Evolutionary conservation across 1,140 invertebrate genomes (phyloP).

Genomic region (Calosoma granatense): DNA sequence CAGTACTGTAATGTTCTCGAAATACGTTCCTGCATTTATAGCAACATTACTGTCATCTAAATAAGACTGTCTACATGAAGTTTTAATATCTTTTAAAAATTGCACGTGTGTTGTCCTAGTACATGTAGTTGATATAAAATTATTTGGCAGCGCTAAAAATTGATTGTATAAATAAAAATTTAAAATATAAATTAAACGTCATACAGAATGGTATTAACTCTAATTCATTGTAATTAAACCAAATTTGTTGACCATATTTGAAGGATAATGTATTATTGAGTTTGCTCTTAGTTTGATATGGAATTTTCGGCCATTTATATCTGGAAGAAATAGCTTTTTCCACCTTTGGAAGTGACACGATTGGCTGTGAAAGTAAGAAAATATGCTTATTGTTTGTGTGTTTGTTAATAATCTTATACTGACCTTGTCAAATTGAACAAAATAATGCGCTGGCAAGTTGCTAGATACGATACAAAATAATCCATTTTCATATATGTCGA

Average conservation of each 20-base stretch:
- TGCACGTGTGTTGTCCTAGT: slow-evolving; percentile 31
- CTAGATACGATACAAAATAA: slow-evolving; percentile 49
- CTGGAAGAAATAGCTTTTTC: slow-evolving; percentile 16
- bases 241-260: slow-evolving; percentile 13
- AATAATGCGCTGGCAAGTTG: slow-evolving; percentile 39
- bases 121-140: slow-evolving; percentile 35
- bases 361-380: neutral
- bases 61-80: slow-evolving; percentile 34
- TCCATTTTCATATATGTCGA: slow-evolving; percentile 30
- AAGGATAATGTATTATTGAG: slow-evolving; percentile 14
- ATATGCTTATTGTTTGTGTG: neutral
- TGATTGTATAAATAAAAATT: slow-evolving; percentile 14
- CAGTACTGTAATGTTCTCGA: slow-evolving; percentile 19
- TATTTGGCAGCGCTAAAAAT: slow-evolving; percentile 35
- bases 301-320: slow-evolving; percentile 18
- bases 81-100: slow-evolving; percentile 37
- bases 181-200: slow-evolving; percentile 10
- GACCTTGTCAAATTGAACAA: slow-evolving; percentile 26
- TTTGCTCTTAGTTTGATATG: slow-evolving; percentile 8
- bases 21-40: slow-evolving; percentile 30
- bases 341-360: slow-evolving; percentile 18
- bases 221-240: slow-evolving; percentile 6
- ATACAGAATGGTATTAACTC: slow-evolving; percentile 12
- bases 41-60: slow-evolving; percentile 31
- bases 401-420: slow-evolving; percentile 15